Conservation (phyloP, 2,113 vertebrate genomes). For the Gallinago media region DNA sequence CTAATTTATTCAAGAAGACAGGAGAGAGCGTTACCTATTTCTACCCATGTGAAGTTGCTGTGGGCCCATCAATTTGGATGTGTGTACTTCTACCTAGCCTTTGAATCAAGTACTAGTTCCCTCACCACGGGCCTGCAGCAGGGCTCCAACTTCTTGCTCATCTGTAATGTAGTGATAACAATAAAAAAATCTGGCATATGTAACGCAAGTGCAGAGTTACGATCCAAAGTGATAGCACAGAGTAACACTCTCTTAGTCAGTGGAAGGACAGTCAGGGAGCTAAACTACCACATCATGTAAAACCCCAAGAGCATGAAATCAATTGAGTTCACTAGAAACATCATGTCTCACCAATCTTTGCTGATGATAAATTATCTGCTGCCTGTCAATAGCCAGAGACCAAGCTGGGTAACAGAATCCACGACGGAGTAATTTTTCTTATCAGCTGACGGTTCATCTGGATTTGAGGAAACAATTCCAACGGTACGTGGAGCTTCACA, state of each 20-base stretch:
- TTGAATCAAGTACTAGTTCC: neutral
- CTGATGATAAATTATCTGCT: conserved; percentile 4
- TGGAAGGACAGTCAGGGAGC: neutral
- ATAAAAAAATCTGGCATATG: neutral
- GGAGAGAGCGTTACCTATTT: neutral
- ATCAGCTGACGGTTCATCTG: neutral
- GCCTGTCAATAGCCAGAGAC: neutral
- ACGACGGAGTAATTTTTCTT: neutral
- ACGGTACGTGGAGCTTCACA: neutral
- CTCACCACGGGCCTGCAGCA: neutral
- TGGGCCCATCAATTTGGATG: neutral
- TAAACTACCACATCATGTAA: neutral
- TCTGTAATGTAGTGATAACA: neutral
- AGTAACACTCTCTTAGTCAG: neutral
- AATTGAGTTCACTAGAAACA: neutral
- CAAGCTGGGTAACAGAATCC: neutral
- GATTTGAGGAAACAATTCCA: neutral
- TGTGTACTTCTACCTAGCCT: neutral
- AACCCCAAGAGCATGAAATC: neutral
- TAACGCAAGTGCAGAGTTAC: neutral
- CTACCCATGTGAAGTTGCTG: neutral
- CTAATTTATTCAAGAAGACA: neutral
- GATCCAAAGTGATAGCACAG: rapidly evolving
- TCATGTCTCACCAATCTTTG: neutral
- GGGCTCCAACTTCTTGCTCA: neutral